Evolutionary conservation across 2,888 invertebrate species (phyloP).

Genomic region (Stenchaetothrips biformis): DNA sequence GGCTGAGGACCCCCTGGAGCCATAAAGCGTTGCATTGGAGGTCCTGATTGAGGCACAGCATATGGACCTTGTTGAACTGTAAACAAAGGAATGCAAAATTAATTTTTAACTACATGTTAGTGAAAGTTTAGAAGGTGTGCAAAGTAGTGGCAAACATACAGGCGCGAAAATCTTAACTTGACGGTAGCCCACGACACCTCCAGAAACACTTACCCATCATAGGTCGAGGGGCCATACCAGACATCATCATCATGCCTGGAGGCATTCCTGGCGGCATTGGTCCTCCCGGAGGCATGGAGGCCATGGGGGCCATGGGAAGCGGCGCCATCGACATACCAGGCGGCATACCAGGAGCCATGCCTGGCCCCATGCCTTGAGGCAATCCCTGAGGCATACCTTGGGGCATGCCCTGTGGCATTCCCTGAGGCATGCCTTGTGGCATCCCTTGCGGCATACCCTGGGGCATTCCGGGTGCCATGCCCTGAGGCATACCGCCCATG

Average conservation of each 20-base stretch:
- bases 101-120: neutral
- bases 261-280: conserved; percentile 34
- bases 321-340: conserved; percentile 36
- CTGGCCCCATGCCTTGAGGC: conserved; percentile 34
- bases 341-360: conserved; percentile 43
- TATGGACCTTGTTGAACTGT: conserved; percentile 34
- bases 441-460: neutral
- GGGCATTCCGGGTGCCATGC: conserved; percentile 28
- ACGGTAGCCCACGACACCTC: neutral
- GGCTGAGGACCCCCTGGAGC: conserved; percentile 47
- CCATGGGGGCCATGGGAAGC: conserved; percentile 42
- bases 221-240: conserved; percentile 25
- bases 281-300: conserved; percentile 33
- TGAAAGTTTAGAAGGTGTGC: neutral
- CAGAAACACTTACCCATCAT: conserved; percentile 25
- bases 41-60: conserved; percentile 41
- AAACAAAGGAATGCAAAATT: neutral
- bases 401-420: neutral
- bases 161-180: no score
- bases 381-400: neutral
- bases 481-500: conserved; percentile 31
- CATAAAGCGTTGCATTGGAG: conserved; percentile 47
- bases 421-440: neutral
- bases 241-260: conserved; percentile 30
- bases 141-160: no score